Conservation (phyloP, 2,888 invertebrate genomes). For the Eristalinus aeneus region DNA sequence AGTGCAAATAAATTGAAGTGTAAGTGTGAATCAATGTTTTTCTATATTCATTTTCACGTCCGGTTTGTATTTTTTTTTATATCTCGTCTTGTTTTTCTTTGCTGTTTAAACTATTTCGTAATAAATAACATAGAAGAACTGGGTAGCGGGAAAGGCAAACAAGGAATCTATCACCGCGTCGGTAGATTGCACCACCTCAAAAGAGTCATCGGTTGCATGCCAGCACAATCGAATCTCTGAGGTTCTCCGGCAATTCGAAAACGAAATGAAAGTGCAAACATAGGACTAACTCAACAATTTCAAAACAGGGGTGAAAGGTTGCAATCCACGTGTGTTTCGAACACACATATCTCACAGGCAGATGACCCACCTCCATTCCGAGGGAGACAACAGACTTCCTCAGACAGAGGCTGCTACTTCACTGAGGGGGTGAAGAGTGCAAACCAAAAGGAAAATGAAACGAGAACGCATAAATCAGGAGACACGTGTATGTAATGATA, state of each 20-base stretch:
- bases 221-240: slow-evolving; percentile 27
- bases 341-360: background rate
- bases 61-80: slow-evolving; percentile 26
- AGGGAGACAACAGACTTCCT: too few species aligned
- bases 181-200: slow-evolving; percentile 37
- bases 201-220: slow-evolving; percentile 15
- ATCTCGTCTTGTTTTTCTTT: background rate
- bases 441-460: slow-evolving; percentile 28
- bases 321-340: background rate
- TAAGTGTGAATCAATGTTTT: slow-evolving; percentile 18
- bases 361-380: too few species aligned
- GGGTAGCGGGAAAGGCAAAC: slow-evolving; percentile 13
- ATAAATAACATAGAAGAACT: background rate
- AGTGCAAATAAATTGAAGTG: slow-evolving; percentile 63
- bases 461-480: slow-evolving; percentile 46
- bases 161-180: slow-evolving; percentile 20
- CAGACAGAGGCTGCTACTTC: background rate
- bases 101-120: background rate
- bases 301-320: background rate
- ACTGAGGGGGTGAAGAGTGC: background rate
- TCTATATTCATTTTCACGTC: slow-evolving; percentile 1
- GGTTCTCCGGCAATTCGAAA: slow-evolving; percentile 5
- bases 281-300: background rate
- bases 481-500: slow-evolving; percentile 47
- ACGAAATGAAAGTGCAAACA: background rate